A percentile compares a stretch with the other conserved stretches of the same genome.
Evolutionary conservation across 1,140 invertebrate species (phyloP).

Genomic region (Lerema accius): DNA sequence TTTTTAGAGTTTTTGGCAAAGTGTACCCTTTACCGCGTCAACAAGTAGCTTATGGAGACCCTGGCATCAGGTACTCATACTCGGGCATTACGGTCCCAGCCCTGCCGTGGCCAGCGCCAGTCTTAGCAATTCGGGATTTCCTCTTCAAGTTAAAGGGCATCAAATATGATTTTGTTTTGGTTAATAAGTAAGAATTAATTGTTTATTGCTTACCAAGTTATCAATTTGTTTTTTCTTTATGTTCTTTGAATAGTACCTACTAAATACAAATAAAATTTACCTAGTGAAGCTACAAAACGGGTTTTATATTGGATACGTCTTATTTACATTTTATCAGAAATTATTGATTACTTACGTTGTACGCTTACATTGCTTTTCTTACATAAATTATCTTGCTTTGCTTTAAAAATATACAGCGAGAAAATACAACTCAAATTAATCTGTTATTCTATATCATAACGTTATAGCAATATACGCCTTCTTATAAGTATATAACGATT

Average conservation of each 20-base stretch:
- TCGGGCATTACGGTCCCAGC: conserved; percentile 86
- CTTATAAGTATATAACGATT: not conserved
- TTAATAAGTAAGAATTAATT: conserved; percentile 84
- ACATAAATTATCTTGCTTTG: too few species aligned
- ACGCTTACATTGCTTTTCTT: too few species aligned
- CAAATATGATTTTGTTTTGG: conserved; percentile 87
- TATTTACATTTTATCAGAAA: too few species aligned
- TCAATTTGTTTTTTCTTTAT: too few species aligned
- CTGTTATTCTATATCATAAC: too few species aligned
- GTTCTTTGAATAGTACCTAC: too few species aligned
- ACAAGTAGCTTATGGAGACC: conserved; percentile 87
- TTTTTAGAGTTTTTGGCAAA: conserved; percentile 86
- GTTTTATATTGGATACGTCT: too few species aligned
- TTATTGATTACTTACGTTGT: too few species aligned
- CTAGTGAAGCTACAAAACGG: too few species aligned
- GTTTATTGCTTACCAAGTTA: not conserved
- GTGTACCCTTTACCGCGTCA: conserved; percentile 86
- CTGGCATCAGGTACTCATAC: conserved; percentile 86
- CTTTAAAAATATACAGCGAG: too few species aligned
- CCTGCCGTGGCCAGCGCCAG: conserved; percentile 84
- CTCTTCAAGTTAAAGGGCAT: conserved; percentile 82
- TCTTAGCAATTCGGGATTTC: conserved; percentile 82
- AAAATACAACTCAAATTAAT: too few species aligned
- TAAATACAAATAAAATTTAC: too few species aligned
- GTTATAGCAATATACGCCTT: not conserved